A percentile compares a stretch with the other conserved stretches of the same genome.
Conservation (phyloP, 2,888 invertebrate genomes). For the Eilema griseolum region DNA sequence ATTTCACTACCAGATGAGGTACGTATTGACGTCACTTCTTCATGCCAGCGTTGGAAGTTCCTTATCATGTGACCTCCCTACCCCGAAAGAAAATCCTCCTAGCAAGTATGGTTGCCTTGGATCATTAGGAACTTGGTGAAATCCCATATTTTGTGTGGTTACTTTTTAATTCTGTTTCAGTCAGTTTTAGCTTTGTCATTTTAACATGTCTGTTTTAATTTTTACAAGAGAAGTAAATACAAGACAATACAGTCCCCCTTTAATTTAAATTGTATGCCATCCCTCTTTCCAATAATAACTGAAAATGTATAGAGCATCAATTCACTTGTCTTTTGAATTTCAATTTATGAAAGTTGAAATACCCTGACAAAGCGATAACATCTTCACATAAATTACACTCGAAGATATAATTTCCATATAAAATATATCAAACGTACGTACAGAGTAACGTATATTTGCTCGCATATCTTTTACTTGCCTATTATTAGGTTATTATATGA, state of each 20-base stretch:
- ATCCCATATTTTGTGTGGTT: too few species aligned
- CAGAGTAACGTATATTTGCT: neutral
- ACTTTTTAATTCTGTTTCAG: too few species aligned
- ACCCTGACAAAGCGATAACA: conserved; percentile 35
- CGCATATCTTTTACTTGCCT: neutral
- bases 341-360: conserved; percentile 34
- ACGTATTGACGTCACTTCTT: too few species aligned
- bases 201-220: too few species aligned
- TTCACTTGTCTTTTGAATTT: conserved; percentile 30
- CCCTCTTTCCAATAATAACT: neutral
- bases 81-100: too few species aligned
- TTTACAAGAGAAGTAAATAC: too few species aligned
- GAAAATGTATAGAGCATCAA: conserved; percentile 13
- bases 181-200: too few species aligned
- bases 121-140: too few species aligned
- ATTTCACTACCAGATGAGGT: too few species aligned
- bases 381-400: conserved; percentile 20
- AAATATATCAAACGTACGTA: neutral
- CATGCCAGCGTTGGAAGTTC: too few species aligned
- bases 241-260: neutral
- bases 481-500: neutral
- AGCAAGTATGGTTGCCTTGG: too few species aligned
- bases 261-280: neutral
- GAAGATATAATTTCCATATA: conserved; percentile 1
- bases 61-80: too few species aligned